phyloP scores from a whole-genome alignment of 2,797 vertebrate species.

The Xiphorhynchus erythropygius region DNA sequence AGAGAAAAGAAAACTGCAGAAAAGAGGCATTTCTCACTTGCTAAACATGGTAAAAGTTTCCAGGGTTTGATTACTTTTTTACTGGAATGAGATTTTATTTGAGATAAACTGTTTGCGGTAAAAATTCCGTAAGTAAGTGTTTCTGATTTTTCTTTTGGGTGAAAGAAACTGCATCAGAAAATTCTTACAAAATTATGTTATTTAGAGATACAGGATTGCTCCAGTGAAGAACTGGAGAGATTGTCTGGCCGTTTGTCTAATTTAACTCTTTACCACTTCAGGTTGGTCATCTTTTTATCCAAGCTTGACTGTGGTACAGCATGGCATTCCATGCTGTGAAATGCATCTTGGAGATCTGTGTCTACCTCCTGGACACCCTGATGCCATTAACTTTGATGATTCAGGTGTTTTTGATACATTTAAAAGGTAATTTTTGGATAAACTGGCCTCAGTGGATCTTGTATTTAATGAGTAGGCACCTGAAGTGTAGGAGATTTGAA shows the following conservation, averaged over 20 bases:
- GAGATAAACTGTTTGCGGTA: neutral
- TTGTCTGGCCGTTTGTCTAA: conserved; percentile 47
- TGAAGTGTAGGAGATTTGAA: conserved; percentile 23
- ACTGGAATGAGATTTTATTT: neutral
- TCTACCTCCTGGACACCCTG: conserved; percentile 97
- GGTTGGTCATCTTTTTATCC: conserved; percentile 99
- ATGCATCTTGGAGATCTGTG: conserved; percentile 95
- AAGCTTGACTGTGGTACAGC: conserved; percentile 98
- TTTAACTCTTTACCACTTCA: conserved; percentile 73
- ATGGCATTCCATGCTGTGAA: conserved; percentile 98
- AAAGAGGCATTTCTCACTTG: neutral
- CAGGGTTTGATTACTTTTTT: neutral
- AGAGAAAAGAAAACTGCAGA: neutral
- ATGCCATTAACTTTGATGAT: conserved; percentile 99
- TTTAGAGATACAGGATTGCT: conserved; percentile 1
- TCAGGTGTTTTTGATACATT: conserved; percentile 99
- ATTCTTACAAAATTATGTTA: neutral
- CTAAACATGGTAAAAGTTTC: neutral
- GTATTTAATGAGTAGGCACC: conserved; percentile 46
- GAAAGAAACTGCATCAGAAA: neutral
- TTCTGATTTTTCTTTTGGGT: conserved; percentile 8
- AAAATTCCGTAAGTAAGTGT: neutral
- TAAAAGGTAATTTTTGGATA: conserved; percentile 87
- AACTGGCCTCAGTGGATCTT: conserved; percentile 62
- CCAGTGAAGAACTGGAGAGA: conserved; percentile 22